Conservation (phyloP, 2,888 invertebrate species). For the Lasioglossum morio region DNA sequence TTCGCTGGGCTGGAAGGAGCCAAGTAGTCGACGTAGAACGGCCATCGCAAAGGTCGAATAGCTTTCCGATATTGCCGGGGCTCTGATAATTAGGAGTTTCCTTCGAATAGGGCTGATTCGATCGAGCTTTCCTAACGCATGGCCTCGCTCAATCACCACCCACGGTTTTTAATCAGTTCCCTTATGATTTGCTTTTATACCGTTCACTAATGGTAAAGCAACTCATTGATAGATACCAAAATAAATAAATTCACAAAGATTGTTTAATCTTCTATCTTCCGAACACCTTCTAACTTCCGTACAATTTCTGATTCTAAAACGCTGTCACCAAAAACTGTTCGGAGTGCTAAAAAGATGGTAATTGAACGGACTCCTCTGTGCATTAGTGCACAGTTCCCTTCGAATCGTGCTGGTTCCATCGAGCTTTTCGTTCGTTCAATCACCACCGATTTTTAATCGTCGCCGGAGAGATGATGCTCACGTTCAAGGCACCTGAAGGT, state of each 20-base stretch:
- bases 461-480: slow-evolving; percentile 37
- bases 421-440: slow-evolving; percentile 48
- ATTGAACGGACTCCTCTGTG: slow-evolving; percentile 67
- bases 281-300: too few relatives aligned
- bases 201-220: background rate
- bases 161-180: background rate
- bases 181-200: background rate
- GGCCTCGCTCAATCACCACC: background rate
- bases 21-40: slow-evolving; percentile 24
- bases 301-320: background rate
- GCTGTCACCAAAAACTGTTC: background rate
- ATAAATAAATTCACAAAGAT: too few relatives aligned
- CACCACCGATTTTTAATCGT: slow-evolving; percentile 68
- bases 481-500: slow-evolving; percentile 40
- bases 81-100: slow-evolving; percentile 79
- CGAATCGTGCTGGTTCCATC: slow-evolving; percentile 79
- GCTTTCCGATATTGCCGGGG: slow-evolving; percentile 79
- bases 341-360: background rate
- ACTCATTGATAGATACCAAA: too few relatives aligned
- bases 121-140: slow-evolving; percentile 65
- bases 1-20: slow-evolving; percentile 40
- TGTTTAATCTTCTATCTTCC: too few relatives aligned
- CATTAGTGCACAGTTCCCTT: slow-evolving; percentile 79
- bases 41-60: slow-evolving; percentile 76
- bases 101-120: slow-evolving; percentile 79